Evolutionary conservation across 2,888 invertebrate species (phyloP), one percentile per base, ranked within the genome.

Genomic region (Alitta virens): DNA sequence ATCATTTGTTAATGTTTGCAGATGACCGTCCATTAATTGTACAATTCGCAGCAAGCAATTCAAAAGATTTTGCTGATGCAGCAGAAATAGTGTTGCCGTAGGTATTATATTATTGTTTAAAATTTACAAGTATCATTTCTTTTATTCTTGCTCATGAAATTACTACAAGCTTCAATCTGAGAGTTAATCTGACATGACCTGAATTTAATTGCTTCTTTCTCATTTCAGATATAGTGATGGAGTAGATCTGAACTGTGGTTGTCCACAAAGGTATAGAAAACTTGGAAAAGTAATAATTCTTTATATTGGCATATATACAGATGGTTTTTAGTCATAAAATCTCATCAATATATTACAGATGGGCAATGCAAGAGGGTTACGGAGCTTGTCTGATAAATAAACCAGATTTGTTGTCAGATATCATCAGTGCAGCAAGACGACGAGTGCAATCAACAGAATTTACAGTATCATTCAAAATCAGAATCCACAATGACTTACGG

Each of bases 161-260:
- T 33, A 33, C 12, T 33, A 33, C 5, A 33, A 33, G 33, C 12
- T 33, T 33, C n/a, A n/a, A n/a, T 33, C 33, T 33, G 33, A n/a
- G n/a, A n/a, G n/a, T n/a, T n/a, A n/a, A n/a, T n/a, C n/a, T n/a
- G n/a, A n/a, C n/a, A n/a, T n/a, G n/a, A n/a, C n/a, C n/a, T n/a
- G n/a, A n/a, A n/a, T n/a, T n/a, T n/a, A n/a, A n/a, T n/a, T 33
- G 33, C 33, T 7, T 33, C 33, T 33, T 12, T 7, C 12, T 18
- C 3, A 27, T 51, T 59, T 51, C 52, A 59, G 89, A 16, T 91
- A 89, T 84, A 88, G 90, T 60, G 90, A 92, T 85, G 98, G 98
- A 5, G 90, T 96, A 1, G 98, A 98, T 84, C 84, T 98, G 40
- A 98, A 98, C 80, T 98, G 98, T 85, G 98, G 98, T 0, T 98